phyloP scores from a whole-genome alignment of 2,113 vertebrate species.

The Phycodurus eques region DNA sequence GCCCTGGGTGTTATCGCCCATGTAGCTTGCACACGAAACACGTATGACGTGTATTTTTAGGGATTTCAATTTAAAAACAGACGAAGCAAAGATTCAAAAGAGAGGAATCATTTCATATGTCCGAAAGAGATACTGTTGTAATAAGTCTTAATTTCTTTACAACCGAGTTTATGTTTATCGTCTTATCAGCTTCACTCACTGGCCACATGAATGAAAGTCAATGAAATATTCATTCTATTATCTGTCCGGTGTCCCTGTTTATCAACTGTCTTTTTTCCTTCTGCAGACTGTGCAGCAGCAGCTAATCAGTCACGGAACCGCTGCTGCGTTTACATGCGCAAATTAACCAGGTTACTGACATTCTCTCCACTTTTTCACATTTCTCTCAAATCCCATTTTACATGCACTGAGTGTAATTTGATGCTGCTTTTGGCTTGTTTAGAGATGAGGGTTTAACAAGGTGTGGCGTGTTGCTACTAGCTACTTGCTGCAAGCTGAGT shows the following conservation, averaged over 20 bases:
- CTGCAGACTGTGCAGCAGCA: neutral
- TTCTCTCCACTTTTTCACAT: neutral
- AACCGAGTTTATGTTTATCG: neutral
- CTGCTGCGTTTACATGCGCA: neutral
- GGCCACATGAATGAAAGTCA: neutral
- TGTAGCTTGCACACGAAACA: neutral
- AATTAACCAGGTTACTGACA: neutral
- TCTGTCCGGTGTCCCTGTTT: neutral
- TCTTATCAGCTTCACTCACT: neutral
- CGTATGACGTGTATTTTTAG: neutral
- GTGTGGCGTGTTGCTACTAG: too few species aligned
- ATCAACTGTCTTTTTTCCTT: slow-evolving; percentile 1
- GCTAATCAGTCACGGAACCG: neutral
- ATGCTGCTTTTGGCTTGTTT: too few species aligned
- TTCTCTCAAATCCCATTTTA: neutral
- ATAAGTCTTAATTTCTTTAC: neutral
- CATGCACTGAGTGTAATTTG: too few species aligned
- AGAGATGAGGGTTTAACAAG: too few species aligned
- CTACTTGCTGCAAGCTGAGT: too few species aligned
- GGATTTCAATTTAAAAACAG: neutral
- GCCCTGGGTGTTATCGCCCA: neutral
- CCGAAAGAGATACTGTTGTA: neutral
- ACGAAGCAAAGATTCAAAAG: neutral
- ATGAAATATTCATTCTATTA: neutral
- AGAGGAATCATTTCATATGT: neutral